Base-by-base conservation (phyloP, 2,888 invertebrate genomes). In the Alcis repandata region DNA sequence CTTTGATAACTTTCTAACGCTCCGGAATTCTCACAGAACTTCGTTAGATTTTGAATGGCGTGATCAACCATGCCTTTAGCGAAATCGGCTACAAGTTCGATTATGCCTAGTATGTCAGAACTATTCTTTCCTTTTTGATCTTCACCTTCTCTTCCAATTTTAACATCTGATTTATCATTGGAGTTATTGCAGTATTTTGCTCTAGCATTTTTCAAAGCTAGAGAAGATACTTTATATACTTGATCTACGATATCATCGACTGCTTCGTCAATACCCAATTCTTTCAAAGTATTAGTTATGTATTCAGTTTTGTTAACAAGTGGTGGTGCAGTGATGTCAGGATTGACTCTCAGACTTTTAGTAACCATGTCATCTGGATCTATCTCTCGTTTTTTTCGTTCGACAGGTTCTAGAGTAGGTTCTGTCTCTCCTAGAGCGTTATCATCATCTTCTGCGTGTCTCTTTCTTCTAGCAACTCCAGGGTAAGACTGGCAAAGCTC, bases 401-500 rank as follows among this genome's bases (percentile, higher is more conserved):
- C 0, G 2, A 33, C 8, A 40, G 48, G 15, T 17, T 40, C 22
- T 36, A 48, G 53, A 40, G 53, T 57, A 17, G 38, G 27, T 19
- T 56, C 49, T 49, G 33, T 15, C 1, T 59, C 10, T 10, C 17
- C 49, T 10, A 61, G 4, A 3, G 19, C 27, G 15, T 51, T 15
- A 1, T 11, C 36, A 2, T 45, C 27, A 6, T 27, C 6, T 27
- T 27, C 59, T 22, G 40, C 1, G 1, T 78, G 71, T 58, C 79
- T 67, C 43, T 79, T 83, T 20, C 54, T 68, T 20, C 88, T 81
- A 0, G 79, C 79, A 0, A 83, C 79, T 0, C 82, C 85, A 0
- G 91, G 90, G 63, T 86, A 91, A 0, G 83, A 81, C 54, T 88
- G 88, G 58, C 92, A 92, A 0, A 89, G 68, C n/a, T 89, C 86